Percentiles rank a stretch among this genome's conserved stretches.
phyloP scores from a whole-genome alignment of 2,888 invertebrate genomes.

The Trichopria drosophilae region DNA sequence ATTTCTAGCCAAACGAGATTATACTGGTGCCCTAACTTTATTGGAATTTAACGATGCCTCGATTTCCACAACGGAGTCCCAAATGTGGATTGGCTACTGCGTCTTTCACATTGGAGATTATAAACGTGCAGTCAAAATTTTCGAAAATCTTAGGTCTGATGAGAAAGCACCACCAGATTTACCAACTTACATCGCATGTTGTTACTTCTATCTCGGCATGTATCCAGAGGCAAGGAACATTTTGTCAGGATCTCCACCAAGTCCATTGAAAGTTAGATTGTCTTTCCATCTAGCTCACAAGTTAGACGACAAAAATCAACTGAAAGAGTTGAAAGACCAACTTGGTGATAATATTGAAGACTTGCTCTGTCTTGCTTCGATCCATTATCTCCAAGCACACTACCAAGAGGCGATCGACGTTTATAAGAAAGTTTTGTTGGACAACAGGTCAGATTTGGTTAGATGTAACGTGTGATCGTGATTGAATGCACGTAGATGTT shows the following conservation, averaged over 20 bases:
- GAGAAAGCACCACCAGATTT: slow-evolving; percentile 48
- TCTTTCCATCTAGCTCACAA: slow-evolving; percentile 94
- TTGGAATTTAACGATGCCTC: slow-evolving; percentile 71
- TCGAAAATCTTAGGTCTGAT: slow-evolving; percentile 60
- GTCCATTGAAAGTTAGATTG: slow-evolving; percentile 74
- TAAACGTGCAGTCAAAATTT: slow-evolving; percentile 65
- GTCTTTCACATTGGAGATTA: slow-evolving; percentile 96
- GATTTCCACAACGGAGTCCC: slow-evolving; percentile 56
- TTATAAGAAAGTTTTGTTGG: slow-evolving; percentile 88
- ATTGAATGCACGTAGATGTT: too few species aligned
- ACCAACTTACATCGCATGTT: slow-evolving; percentile 68
- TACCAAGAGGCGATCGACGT: slow-evolving; percentile 99
- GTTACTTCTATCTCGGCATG: slow-evolving; percentile 92
- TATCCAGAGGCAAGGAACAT: slow-evolving; percentile 72
- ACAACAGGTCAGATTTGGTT: slow-evolving; percentile 94
- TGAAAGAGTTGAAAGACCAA: slow-evolving; percentile 27
- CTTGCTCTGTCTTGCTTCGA: slow-evolving; percentile 91
- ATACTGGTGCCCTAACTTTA: slow-evolving; percentile 90
- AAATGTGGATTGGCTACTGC: slow-evolving; percentile 93
- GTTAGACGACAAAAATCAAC: slow-evolving; percentile 60
- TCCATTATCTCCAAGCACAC: slow-evolving; percentile 93
- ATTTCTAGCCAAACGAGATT: slow-evolving; percentile 86
- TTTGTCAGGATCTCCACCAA: slow-evolving; percentile 68
- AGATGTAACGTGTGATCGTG: too few species aligned
- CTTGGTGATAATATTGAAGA: slow-evolving; percentile 85